phyloP scores from a whole-genome alignment of 1,140 invertebrate genomes.

The Pseudobourletiella spinata region DNA sequence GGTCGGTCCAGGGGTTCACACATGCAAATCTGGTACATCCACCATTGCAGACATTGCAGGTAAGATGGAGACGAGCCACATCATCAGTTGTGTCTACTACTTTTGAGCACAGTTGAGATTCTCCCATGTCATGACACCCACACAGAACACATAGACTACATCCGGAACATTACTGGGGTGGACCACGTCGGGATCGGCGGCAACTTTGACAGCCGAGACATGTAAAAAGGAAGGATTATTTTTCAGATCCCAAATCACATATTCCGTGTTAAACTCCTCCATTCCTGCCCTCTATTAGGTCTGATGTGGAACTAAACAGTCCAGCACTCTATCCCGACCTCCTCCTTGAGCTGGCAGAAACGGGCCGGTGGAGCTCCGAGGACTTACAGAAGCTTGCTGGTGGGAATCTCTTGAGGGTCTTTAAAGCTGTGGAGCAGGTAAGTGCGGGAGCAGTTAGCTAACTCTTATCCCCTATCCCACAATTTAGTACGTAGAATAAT shows the following conservation, averaged over 20 bases:
- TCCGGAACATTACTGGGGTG: conserved; percentile 37
- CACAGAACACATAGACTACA: conserved; percentile 47
- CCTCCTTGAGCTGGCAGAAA: conserved; percentile 47
- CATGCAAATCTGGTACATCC: too few relatives aligned
- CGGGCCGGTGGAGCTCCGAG: conserved; percentile 44
- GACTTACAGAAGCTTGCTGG: conserved; percentile 45
- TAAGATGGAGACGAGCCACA: conserved; percentile 37
- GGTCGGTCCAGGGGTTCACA: conserved; percentile 37
- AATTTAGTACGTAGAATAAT: not conserved
- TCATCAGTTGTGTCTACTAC: too few relatives aligned
- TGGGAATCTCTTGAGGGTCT: conserved; percentile 44
- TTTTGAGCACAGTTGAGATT: not conserved
- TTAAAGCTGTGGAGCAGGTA: conserved; percentile 44
- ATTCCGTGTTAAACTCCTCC: not conserved
- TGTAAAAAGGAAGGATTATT: conserved; percentile 32
- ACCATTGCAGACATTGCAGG: conserved; percentile 45
- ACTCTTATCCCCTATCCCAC: not conserved
- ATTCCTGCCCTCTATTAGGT: not conserved
- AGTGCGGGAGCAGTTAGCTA: not conserved
- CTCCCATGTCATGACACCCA: conserved; percentile 14
- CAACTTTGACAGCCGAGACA: conserved; percentile 38
- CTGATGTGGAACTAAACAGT: conserved; percentile 43
- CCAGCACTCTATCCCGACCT: conserved; percentile 46
- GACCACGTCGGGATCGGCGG: conserved; percentile 38
- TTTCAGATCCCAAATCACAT: not conserved